Evolutionary conservation across 2,888 invertebrate genomes (phyloP).

Genomic region (Andrena minutula): DNA sequence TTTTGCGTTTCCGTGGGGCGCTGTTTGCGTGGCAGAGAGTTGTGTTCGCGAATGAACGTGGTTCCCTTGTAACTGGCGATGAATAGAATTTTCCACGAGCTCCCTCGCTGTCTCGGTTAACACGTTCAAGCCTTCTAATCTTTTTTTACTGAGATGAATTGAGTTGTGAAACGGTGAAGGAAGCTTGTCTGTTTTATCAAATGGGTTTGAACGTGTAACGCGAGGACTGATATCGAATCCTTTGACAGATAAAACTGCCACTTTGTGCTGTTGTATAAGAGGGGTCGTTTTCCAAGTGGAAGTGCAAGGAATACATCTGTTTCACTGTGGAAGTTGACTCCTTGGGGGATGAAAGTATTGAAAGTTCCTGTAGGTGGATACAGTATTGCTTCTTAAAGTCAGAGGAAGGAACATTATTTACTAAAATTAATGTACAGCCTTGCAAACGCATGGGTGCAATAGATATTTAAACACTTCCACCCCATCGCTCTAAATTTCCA

Average conservation of each 20-base stretch:
- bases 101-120: background rate
- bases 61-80: conserved; percentile 17
- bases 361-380: no score
- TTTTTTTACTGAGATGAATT: background rate
- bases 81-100: background rate
- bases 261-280: background rate
- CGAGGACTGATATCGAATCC: background rate
- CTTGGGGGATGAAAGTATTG: no score
- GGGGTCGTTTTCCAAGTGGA: background rate
- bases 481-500: no score
- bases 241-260: background rate
- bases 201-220: background rate
- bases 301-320: background rate
- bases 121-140: conserved; percentile 19
- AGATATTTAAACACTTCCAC: no score
- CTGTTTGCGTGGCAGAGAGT: background rate
- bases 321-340: background rate
- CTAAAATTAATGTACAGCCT: background rate
- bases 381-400: no score
- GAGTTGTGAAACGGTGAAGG: background rate
- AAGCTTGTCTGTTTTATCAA: background rate
- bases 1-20: background rate
- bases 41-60: conserved; percentile 10
- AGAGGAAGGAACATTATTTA: background rate
- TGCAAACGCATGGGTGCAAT: no score